These are phyloP conservation scores for Rhinogobio ventralis DNA, from an alignment of 2,797 vertebrate species.

Conservation along the genomic window DNA sequence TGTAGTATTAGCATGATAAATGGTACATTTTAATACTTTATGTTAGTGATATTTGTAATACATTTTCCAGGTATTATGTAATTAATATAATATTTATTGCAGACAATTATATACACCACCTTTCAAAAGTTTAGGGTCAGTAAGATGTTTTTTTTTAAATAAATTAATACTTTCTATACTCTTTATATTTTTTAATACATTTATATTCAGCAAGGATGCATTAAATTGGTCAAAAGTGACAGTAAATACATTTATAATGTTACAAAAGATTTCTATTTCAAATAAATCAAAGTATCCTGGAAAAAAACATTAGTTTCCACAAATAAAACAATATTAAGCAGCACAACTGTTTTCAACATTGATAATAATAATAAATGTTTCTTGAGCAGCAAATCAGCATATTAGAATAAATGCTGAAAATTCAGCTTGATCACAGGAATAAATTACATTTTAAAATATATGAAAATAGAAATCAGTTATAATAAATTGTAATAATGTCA, in stretches of 20 bases:
- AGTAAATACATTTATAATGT: neutral
- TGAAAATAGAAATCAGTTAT: neutral
- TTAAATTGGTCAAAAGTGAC: neutral
- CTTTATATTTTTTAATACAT: neutral
- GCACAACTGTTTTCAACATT: neutral
- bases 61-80: neutral
- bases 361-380: neutral
- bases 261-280: neutral
- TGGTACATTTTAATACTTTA: neutral
- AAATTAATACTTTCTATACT: neutral
- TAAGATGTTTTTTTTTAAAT: neutral
- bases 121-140: neutral
- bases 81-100: neutral
- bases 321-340: neutral
- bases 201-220: neutral
- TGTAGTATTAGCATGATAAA: neutral
- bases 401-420: neutral
- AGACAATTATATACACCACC: neutral
- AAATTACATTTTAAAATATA: neutral
- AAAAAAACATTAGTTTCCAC: neutral
- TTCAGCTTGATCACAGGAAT: neutral
- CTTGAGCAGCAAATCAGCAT: neutral
- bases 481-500: neutral
- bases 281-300: neutral
- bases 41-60: neutral